Base-by-base conservation (phyloP, 1,140 invertebrate species). In the Frieseomelitta varia region DNA sequence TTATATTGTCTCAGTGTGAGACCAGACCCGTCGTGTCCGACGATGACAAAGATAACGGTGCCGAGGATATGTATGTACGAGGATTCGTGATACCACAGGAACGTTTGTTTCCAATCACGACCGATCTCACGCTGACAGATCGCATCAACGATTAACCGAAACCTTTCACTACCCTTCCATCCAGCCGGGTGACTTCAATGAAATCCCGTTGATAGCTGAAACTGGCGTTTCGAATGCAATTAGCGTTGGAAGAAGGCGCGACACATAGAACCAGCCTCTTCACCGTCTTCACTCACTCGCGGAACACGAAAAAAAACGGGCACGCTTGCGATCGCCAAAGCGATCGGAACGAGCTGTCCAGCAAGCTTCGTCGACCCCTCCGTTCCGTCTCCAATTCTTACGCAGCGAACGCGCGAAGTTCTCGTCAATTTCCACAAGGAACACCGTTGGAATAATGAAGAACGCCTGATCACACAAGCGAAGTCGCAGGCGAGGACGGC, bases 391-490 rank as follows among this genome's bases (percentile, higher is more conserved):
- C 34, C 17, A 67, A 30, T 21, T 34, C 27, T 34, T 27, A 27
- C 63, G 39, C 39, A 39, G 39, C 39, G 39, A 39, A 39, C 39
- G 39, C 39, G 39, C 39, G 39, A 47, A 6, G 8, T 47, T 47
- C 51, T 80, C 79, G 58, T 55, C 71, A 27, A 68, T 75, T 51
- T 68, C 73, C 72, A 76, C 72, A 24, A 39, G 71, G 63, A 58
- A 34, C 80, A 51, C 61, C 63, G 27, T 6, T 61, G 63, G 63
- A 65, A 65, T 65, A 65, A 65, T 65, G 63, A 27, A 17, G 63
- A 65, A 65, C 63, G 63, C 58, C 87, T 88, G 83, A 89, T 88
- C 87, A 89, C 69, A 88, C 84, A 86, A 84, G 21, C 21, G 17
- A 14, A 61, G 63, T 65, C 63, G 53, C 39, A 63, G 39, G 8